Base-by-base conservation (phyloP, 2,888 invertebrate genomes). In the Hyalella azteca region DNA sequence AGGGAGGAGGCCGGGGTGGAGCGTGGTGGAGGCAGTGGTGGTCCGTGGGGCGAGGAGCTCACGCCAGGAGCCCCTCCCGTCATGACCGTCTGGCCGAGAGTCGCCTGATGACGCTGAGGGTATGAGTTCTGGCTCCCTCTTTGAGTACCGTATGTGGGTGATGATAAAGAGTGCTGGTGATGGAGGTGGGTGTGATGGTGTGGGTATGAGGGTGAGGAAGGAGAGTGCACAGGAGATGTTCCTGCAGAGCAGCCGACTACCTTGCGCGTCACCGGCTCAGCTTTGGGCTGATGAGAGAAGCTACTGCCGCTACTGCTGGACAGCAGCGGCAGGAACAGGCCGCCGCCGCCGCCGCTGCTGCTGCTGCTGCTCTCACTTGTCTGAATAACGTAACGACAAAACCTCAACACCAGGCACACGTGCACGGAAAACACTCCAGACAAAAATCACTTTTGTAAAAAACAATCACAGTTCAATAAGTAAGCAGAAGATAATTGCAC, bases 201-300 rank as follows among this genome's bases (percentile, higher is more conserved):
- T 15, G 22, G 59, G 59, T 66, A 66, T 66, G 66, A 66, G 32
- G 66, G 66, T 66, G 66, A 66, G 66, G 66, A 66, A 66, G 66
- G 66, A 66, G 66, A 66, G 66, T 66, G 66, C 36, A 66, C 36
- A 66, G 66, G 66, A 66, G 66, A 66, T 29, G 66, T 36, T 32
- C 66, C 66, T 29, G n/a, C n/a, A 45, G 66, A 66, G 66, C 36
- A n/a, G 66, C 32, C 66, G 66, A 39, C 66, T 66, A 66, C 66
- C 66, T 66, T 66, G 66, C 66, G 66, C n/a, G 66, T 36, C 19
- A 66, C 66, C 32, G 19, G 36, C 66, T 66, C 66, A 39, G 66
- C 36, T 54, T 54, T 54, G 54, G 54, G 54, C 26, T 29, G n/a
- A n/a, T n/a, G n/a, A n/a, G n/a, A n/a, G n/a, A n/a, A 54, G 54